A percentile compares a stretch with the other conserved stretches of the same genome.
phyloP scores from a whole-genome alignment of 2,113 vertebrate genomes.

The Ailurus styani region DNA sequence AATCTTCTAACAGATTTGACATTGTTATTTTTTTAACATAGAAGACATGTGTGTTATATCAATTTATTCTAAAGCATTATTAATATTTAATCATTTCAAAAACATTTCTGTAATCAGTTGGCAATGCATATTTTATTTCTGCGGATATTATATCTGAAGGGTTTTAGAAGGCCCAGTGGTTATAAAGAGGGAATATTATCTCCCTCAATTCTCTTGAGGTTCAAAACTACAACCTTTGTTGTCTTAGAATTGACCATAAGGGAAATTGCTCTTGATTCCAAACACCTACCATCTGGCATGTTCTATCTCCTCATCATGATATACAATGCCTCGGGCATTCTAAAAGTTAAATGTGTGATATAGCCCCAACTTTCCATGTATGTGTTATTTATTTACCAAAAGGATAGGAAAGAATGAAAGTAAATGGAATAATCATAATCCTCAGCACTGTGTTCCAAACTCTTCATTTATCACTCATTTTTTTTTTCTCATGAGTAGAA shows the following conservation, averaged over 20 bases:
- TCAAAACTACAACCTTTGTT: conserved; percentile 57
- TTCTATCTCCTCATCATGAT: not conserved
- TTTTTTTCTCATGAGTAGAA: not conserved
- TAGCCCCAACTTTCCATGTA: not conserved
- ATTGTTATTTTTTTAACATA: not conserved
- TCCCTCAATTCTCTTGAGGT: not conserved
- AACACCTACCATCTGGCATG: conserved; percentile 31
- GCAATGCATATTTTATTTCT: conserved; percentile 25
- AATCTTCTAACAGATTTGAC: not conserved
- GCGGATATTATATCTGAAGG: not conserved
- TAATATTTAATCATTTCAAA: not conserved
- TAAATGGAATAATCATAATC: not conserved
- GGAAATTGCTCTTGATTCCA: conserved; percentile 56
- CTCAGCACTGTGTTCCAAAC: not conserved
- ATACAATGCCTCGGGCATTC: not conserved
- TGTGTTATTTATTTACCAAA: not conserved
- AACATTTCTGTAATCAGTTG: not conserved
- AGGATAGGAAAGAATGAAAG: not conserved
- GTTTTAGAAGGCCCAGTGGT: not conserved
- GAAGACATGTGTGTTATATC: not conserved
- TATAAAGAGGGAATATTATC: conserved; percentile 24
- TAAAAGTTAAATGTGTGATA: not conserved
- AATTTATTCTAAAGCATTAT: not conserved
- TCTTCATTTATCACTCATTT: not conserved
- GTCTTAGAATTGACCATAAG: conserved; percentile 48